A percentile compares a stretch with the other conserved stretches of the same genome.
These are phyloP conservation scores for Marmota flaviventris DNA, from an alignment of 2,113 vertebrate species.

Conservation along the genomic window DNA sequence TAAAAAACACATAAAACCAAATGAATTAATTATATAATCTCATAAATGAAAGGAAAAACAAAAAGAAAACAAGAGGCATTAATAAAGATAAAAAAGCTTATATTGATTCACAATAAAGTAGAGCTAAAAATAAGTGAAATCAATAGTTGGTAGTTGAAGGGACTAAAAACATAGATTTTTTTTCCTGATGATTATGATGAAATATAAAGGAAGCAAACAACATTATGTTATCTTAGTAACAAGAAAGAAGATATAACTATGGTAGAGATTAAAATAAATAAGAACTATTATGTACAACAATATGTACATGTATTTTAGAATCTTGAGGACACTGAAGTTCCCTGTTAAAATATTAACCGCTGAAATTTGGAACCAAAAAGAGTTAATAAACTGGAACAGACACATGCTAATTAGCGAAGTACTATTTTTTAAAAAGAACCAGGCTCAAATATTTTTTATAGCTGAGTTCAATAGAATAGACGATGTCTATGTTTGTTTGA, in stretches of 20 bases:
- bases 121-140: slow-evolving; percentile 19
- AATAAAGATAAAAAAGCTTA: slow-evolving; percentile 42
- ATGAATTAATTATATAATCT: neutral
- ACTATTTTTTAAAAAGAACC: neutral
- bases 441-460: neutral
- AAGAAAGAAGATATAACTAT: neutral
- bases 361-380: neutral
- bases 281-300: neutral
- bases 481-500: neutral
- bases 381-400: neutral
- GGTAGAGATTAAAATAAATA: slow-evolving; percentile 39
- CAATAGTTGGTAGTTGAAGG: slow-evolving; percentile 1
- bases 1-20: neutral
- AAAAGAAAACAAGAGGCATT: neutral
- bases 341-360: neutral
- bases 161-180: slow-evolving; percentile 1
- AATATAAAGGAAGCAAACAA: slow-evolving; percentile 21
- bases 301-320: neutral
- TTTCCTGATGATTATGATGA: neutral
- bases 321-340: neutral
- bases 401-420: neutral
- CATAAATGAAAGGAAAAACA: neutral
- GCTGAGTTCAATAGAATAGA: neutral
- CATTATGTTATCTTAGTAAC: neutral
- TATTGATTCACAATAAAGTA: slow-evolving; percentile 9